Base-by-base conservation (phyloP, 1,140 invertebrate genomes). In the Venustaconcha ellipsiformis region DNA sequence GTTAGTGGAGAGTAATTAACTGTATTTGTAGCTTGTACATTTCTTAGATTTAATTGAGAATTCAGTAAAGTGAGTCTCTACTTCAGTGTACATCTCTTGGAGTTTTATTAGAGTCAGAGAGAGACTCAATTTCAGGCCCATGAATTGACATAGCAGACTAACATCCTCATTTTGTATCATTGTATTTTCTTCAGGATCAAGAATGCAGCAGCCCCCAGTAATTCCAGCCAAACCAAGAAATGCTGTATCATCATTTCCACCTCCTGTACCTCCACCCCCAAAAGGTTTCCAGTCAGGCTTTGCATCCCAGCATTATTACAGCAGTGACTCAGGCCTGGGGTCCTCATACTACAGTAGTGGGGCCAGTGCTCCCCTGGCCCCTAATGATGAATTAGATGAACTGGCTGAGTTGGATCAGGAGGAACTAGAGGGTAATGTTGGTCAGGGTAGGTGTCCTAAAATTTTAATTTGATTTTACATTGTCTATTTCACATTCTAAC, bases 311-410 rank as follows among this genome's bases (percentile, higher is more conserved):
- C 30, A 63, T 15, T 76, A 76, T 70, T 83, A 80, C 75, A 85
- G 85, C 73, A 84, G 83, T 67, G 84, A 86, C 71, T 84, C 84
- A 11, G 84, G 83, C n/a, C 80, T 85, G 37, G 83, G 82, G n/a
- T 86, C 86, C 11, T 81, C 82, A 71, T 82, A 83, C 57, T 67
- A 82, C 62, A 77, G 76, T 60, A 72, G 78, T 67, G 59, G 30
- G 18, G 65, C 62, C 18, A 80, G 72, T 56, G 74, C 79, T 37
- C 76, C 65, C 23, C 65, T 67, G 57, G 79, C 81, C 48, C 79
- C 78, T 15, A 77, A 71, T 62, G 80, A 79, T 59, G 79, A 78
- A 67, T 73, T 84, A 70, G 82, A 83, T 75, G 82, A 84, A 30
- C 60, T 84, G 17, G 73, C 79, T 14, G 78, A 77, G 56, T 60